A percentile compares a stretch with the other conserved stretches of the same genome.
phyloP scores from a whole-genome alignment of 2,797 vertebrate genomes.

The Poeciliopsis gracilis region DNA sequence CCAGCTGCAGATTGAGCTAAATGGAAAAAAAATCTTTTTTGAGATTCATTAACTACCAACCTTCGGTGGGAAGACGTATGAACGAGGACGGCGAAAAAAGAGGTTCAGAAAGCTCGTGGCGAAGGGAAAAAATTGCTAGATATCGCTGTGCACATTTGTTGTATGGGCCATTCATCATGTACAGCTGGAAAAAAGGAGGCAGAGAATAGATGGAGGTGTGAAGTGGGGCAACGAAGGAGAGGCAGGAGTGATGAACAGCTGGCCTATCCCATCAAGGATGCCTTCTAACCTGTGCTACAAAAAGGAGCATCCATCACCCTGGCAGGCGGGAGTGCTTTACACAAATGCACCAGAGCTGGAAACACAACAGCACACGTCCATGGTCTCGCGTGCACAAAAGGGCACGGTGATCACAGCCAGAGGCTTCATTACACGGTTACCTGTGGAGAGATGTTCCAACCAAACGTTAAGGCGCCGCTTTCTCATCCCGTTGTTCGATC shows the following conservation, averaged over 20 bases:
- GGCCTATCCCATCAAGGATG: slow-evolving; percentile 78
- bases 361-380: slow-evolving; percentile 47
- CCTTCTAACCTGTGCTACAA: slow-evolving; percentile 80
- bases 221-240: slow-evolving; percentile 25
- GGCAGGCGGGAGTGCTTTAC: slow-evolving; percentile 53
- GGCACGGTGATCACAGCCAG: slow-evolving; percentile 44
- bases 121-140: slow-evolving; percentile 54
- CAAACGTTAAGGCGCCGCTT: not conserved
- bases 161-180: slow-evolving; percentile 71
- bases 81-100: slow-evolving; percentile 32
- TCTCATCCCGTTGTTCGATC: not conserved
- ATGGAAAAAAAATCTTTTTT: slow-evolving; percentile 43
- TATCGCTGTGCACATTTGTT: slow-evolving; percentile 54
- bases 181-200: slow-evolving; percentile 34
- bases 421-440: slow-evolving; percentile 35
- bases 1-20: slow-evolving; percentile 52
- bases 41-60: slow-evolving; percentile 62
- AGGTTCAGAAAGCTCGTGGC: slow-evolving; percentile 47
- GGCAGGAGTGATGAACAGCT: slow-evolving; percentile 72
- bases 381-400: slow-evolving; percentile 36
- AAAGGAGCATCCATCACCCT: slow-evolving; percentile 74
- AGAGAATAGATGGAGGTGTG: slow-evolving; percentile 47
- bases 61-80: slow-evolving; percentile 53
- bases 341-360: slow-evolving; percentile 49
- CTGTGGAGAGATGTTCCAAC: slow-evolving; percentile 6